Evolutionary conservation across 2,888 invertebrate species (phyloP), one percentile per base, ranked within the genome.

Genomic region (Megalurothrips usitatus): DNA sequence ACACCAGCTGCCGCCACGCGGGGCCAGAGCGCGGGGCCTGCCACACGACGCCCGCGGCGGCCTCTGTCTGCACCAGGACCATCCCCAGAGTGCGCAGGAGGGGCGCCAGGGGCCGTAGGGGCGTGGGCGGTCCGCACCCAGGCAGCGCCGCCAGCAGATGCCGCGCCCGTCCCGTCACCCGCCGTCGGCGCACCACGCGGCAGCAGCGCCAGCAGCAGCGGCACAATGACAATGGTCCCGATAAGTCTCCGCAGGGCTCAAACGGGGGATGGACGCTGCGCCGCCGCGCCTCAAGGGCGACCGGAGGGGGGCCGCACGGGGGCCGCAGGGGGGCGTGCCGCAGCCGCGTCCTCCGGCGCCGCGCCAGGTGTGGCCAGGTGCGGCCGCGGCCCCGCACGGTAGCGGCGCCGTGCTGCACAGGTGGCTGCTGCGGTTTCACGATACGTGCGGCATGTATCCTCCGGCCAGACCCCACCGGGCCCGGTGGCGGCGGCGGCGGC

Each of bases 381-480:
- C 63, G 49, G 52, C 52, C 80, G 63, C 80, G 52, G 58, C 23
- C 0, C 58, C 19, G 58, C 68, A 9, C 68, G 23, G 23, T 23
- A 23, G 23, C 78, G 58, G 52, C 82, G 80, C 82, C 80, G 81
- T 68, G 78, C 79, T 81, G 82, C 82, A 82, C 82, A 34, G 80
- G 48, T 82, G 82, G 82, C 82, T 82, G 83, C 68, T 75, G 68
- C 68, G 68, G 68, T 26, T 26, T 26, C 68, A 12, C 23, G n/a
- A 82, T 81, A 83, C 82, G n/a, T n/a, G 34, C 34, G 6, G 34
- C 6, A 43, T 6, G 34, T 43, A 3, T 52, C 52, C 52, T 52
- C 52, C 52, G 19, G 14, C 52, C 52, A 12, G 10, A 3, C 52
- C 52, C 34, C 34, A n/a, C n/a, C n/a, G n/a, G n/a, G n/a, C n/a